Evolutionary conservation across 2,113 vertebrate genomes (phyloP), one percentile per base, ranked within the genome.

Genomic region (Zosterops hypoxanthus): DNA sequence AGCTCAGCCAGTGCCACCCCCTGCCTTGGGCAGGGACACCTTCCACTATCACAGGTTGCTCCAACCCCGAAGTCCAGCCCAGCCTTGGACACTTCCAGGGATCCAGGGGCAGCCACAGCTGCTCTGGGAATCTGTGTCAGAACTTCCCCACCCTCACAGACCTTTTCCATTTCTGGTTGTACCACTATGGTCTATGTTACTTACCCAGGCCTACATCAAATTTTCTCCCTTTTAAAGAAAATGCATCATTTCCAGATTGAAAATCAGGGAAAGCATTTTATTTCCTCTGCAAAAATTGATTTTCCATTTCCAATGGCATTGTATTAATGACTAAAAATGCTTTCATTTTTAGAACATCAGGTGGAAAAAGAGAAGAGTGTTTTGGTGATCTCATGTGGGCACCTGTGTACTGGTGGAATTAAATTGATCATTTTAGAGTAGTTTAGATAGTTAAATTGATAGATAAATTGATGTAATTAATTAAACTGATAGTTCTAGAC

Each of bases 151-250:
- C 12, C 42, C 24, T 85, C 10, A 6, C 34, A 44, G 31, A 57
- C 16, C 24, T 66, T 75, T 57, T 57, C 11, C 25, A 6, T 57
- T 66, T 57, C 29, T 42, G 24, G 4, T 39, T 73, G 7, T 52
- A 6, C 26, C 42, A 22, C 25, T 57, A 52, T 47, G 28, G 21
- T 44, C 26, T n/a, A 2, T 75, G 0, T 53, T 59, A 24, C 16
- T 75, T 49, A 49, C 25, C 33, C 12, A n/a, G 18, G 4, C 23
- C 26, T 34, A 2, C 0, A 0, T 57, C 10, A 8, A 1, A 17
- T 50, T 76, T 34, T 28, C 6, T n/a, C 20, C 6, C 13, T 21
- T 57, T 39, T 29, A 31, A 25, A 65, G 69, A 41, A 70, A 82
- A 61, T 21, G 4, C 4, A 14, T 66, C 31, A n/a, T 57, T 44